A percentile compares a stretch with the other conserved stretches of the same genome.
Conservation (phyloP, 2,888 invertebrate genomes). For the Ferrisia virgata region DNA sequence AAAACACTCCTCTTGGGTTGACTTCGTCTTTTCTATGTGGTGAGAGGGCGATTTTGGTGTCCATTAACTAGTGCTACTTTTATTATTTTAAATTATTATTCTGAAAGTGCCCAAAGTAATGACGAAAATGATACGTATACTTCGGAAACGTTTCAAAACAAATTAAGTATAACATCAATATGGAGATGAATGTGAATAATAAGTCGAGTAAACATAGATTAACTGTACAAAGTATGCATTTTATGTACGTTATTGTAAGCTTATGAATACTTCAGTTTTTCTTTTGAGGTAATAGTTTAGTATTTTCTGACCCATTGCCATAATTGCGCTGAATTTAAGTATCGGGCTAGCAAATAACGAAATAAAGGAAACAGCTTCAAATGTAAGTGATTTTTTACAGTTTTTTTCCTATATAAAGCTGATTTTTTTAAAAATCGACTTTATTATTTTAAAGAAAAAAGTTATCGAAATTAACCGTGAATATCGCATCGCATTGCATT, state of each 20-base stretch:
- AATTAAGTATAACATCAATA: no score
- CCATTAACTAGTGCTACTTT: no score
- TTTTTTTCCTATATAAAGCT: neutral
- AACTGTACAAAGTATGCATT: no score
- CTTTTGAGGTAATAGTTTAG: neutral
- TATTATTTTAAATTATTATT: no score
- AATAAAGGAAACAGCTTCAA: slow-evolving; percentile 12
- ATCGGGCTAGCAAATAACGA: neutral
- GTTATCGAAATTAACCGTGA: neutral
- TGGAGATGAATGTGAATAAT: no score
- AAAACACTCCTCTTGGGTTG: no score
- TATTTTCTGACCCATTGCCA: slow-evolving; percentile 26
- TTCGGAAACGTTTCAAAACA: no score
- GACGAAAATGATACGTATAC: no score
- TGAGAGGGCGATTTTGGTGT: no score
- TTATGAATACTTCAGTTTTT: neutral
- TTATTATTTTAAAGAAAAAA: neutral
- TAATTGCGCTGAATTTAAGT: slow-evolving; percentile 5
- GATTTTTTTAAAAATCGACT: neutral
- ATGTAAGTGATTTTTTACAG: slow-evolving; percentile 3
- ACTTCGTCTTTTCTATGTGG: no score
- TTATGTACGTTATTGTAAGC: neutral
- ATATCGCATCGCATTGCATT: neutral
- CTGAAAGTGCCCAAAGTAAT: no score
- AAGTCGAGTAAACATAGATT: no score